These are phyloP conservation scores for Hemitrygon akajei DNA, from an alignment of 2,797 vertebrate genomes.

Conservation along the genomic window DNA sequence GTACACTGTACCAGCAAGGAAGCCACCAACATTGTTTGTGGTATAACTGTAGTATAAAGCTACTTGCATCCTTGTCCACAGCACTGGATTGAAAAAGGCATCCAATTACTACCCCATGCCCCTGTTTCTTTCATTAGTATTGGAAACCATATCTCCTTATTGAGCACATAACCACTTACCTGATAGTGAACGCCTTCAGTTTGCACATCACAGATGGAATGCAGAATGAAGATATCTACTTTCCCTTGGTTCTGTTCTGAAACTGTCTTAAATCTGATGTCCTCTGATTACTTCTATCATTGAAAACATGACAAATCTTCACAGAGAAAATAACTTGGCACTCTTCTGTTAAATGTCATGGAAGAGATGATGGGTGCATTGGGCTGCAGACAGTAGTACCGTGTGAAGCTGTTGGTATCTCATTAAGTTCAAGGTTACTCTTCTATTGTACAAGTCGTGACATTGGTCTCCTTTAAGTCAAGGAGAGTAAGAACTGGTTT, in stretches of 20 bases:
- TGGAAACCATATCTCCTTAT: neutral
- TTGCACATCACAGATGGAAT: neutral
- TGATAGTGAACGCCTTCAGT: neutral
- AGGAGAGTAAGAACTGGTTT: too few species aligned
- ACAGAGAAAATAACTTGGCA: neutral
- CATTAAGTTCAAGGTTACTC: too few species aligned
- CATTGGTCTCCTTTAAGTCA: too few species aligned
- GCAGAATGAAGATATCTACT: neutral
- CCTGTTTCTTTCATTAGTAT: neutral
- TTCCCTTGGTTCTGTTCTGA: neutral
- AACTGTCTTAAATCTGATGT: neutral
- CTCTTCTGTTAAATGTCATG: neutral
- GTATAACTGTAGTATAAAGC: too few species aligned
- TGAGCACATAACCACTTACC: neutral
- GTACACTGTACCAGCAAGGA: too few species aligned
- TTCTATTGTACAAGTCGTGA: too few species aligned
- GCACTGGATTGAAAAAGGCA: neutral
- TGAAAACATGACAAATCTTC: neutral
- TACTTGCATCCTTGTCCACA: too few species aligned
- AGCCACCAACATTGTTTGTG: too few species aligned
- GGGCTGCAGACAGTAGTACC: neutral
- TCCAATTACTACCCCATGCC: neutral
- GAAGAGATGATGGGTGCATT: neutral
- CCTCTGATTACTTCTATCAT: neutral
- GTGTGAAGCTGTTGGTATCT: too few species aligned